phyloP scores from a whole-genome alignment of 2,797 vertebrate genomes.

The Lycodopsis pacificus region DNA sequence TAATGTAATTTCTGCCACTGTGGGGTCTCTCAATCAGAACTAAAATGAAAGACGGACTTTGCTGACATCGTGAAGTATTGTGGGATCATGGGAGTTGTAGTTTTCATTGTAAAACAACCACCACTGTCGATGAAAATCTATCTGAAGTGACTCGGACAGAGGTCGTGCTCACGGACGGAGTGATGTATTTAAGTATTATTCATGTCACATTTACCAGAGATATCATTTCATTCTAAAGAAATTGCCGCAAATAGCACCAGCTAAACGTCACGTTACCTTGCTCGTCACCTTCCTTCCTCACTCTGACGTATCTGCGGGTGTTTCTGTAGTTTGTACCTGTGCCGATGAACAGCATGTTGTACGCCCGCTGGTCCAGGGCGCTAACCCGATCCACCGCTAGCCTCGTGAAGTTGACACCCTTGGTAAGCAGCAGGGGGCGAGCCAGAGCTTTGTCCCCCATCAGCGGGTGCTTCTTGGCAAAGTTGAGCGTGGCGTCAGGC shows the following conservation, averaged over 20 bases:
- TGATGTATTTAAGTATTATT: background rate
- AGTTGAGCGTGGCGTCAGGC: constrained; percentile 95
- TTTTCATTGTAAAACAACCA: background rate
- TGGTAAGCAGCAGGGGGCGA: constrained; percentile 92
- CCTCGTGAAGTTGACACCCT: constrained; percentile 93
- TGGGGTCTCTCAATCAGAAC: background rate
- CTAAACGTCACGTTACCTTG: background rate
- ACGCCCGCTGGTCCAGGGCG: constrained; percentile 86
- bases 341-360: constrained; percentile 93
- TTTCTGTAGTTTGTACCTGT: constrained; percentile 84
- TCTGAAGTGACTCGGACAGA: background rate
- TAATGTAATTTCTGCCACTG: background rate
- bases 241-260: background rate
- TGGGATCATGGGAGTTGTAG: background rate
- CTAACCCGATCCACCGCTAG: constrained; percentile 90
- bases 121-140: background rate
- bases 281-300: background rate
- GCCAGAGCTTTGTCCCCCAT: constrained; percentile 91
- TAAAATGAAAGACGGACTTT: background rate
- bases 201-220: background rate
- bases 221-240: background rate
- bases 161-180: background rate
- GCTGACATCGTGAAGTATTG: too few relatives aligned
- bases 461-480: constrained; percentile 97
- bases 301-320: background rate